Conservation (phyloP, 2,797 vertebrate genomes). For the Okamejei kenojei region DNA sequence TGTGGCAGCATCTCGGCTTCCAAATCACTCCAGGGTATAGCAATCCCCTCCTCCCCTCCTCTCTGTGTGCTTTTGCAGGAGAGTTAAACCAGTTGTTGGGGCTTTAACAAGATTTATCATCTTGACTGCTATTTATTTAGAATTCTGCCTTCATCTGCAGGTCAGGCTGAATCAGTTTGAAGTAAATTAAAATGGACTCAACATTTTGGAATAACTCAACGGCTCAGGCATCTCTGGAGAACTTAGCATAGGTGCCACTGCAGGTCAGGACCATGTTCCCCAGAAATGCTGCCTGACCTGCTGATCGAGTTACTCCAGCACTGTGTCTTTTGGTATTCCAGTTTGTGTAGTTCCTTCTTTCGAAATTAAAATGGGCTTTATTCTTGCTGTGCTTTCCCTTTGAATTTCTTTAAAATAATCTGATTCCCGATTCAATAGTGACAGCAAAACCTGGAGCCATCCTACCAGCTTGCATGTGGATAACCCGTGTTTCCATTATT, state of each 20-base stretch:
- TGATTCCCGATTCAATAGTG: neutral
- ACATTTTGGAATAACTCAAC: too few species aligned
- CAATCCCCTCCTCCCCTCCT: too few species aligned
- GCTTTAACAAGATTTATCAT: neutral
- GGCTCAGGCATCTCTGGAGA: too few species aligned
- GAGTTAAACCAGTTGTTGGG: neutral
- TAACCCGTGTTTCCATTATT: neutral
- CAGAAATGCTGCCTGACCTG: too few species aligned
- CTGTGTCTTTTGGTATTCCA: too few species aligned
- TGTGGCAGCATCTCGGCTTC: neutral
- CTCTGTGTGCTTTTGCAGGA: too few species aligned
- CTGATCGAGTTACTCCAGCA: too few species aligned
- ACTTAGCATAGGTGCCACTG: too few species aligned
- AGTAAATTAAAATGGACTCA: neutral
- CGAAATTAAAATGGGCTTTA: neutral
- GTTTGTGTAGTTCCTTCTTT: too few species aligned
- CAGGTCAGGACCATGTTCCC: too few species aligned
- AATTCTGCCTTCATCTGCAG: neutral
- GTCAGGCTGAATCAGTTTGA: neutral
- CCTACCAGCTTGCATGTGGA: neutral
- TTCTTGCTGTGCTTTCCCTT: neutral
- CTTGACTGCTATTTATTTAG: neutral
- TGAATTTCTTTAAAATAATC: neutral
- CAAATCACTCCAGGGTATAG: too few species aligned
- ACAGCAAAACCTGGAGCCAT: neutral